Evolutionary conservation across 2,113 vertebrate genomes (phyloP).

Genomic region (Scatophagus argus): DNA sequence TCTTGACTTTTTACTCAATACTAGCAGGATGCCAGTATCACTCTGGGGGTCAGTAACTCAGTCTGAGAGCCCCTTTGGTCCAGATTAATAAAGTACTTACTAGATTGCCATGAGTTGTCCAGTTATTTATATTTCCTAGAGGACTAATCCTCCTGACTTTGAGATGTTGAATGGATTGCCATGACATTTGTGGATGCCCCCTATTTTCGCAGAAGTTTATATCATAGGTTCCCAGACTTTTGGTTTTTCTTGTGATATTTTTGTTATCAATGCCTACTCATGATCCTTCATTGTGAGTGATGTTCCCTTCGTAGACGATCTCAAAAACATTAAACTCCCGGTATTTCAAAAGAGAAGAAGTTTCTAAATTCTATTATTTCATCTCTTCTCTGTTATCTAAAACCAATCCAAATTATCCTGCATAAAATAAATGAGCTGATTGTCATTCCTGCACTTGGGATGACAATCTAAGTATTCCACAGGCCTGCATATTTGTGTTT

Average conservation of each 20-base stretch:
- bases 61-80: neutral
- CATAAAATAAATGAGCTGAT: slow-evolving; percentile 41
- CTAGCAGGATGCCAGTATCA: neutral
- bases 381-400: neutral
- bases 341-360: too few relatives aligned
- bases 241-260: neutral
- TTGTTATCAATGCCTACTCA: neutral
- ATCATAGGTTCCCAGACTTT: neutral
- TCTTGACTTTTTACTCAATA: neutral
- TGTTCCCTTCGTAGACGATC: too few relatives aligned
- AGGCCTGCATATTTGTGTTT: slow-evolving; percentile 4
- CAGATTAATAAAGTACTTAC: neutral
- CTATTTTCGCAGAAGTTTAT: neutral
- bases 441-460: slow-evolving; percentile 31
- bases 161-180: neutral
- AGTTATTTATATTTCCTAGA: neutral
- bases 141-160: neutral
- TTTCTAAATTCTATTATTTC: neutral
- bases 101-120: neutral
- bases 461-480: neutral
- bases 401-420: neutral
- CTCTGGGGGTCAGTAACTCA: neutral
- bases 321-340: too few relatives aligned
- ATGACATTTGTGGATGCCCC: neutral
- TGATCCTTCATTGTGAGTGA: too few relatives aligned